Evolutionary conservation across 1,140 invertebrate species (phyloP).

Genomic region (Arion vulgaris): DNA sequence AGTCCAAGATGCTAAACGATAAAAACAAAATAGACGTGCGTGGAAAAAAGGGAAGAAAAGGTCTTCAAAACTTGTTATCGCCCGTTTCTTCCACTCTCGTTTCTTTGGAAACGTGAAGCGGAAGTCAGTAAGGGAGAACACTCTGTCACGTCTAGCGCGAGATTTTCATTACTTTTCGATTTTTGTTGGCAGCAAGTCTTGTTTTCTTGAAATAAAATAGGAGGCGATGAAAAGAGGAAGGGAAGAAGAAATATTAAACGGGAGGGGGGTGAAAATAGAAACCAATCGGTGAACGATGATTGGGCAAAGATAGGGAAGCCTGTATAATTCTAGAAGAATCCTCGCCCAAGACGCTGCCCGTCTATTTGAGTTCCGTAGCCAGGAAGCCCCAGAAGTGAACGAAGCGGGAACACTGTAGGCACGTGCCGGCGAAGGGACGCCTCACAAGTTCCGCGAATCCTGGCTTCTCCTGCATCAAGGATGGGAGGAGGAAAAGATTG

Average conservation of each 20-base stretch:
- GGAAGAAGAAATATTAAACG: background rate
- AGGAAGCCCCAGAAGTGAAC: conserved; percentile 23
- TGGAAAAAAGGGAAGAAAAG: background rate
- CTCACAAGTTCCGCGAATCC: conserved; percentile 33
- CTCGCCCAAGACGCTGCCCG: conserved; percentile 20
- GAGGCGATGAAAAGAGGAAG: background rate
- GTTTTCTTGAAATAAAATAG: background rate
- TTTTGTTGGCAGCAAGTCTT: background rate
- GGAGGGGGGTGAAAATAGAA: background rate
- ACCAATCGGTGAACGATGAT: conserved; percentile 29
- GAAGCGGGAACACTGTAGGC: conserved; percentile 11
- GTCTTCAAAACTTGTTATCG: conserved; percentile 14
- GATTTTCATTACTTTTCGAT: conserved; percentile 27
- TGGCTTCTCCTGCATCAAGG: conserved; percentile 20
- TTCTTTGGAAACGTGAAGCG: conserved; percentile 20
- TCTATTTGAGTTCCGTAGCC: conserved; percentile 39
- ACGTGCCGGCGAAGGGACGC: conserved; percentile 29
- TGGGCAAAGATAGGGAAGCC: conserved; percentile 33
- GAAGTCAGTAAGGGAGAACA: conserved; percentile 25
- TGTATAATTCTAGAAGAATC: background rate
- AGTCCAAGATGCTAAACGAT: background rate
- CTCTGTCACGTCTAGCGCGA: conserved; percentile 14
- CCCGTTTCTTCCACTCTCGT: conserved; percentile 17
- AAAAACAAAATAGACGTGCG: conserved; percentile 5
- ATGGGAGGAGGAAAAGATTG: conserved; percentile 19